Percentiles rank a stretch among this genome's conserved stretches.
These are phyloP conservation scores for Nibea albiflora DNA, from an alignment of 2,113 vertebrate species.

Conservation along the genomic window DNA sequence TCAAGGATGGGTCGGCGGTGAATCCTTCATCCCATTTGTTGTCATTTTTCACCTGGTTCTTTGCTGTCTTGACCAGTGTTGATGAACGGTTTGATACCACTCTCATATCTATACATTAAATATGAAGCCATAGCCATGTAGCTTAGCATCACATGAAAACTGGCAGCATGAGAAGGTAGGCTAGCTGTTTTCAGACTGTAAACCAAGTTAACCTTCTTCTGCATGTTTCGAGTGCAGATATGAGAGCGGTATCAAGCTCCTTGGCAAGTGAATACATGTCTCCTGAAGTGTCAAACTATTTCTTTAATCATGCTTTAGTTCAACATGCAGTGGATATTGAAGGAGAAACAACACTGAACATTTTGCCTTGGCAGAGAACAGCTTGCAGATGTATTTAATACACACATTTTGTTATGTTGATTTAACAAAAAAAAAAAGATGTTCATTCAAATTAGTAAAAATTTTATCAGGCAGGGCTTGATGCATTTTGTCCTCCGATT, in stretches of 20 bases:
- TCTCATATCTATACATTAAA: background rate
- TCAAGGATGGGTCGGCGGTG: background rate
- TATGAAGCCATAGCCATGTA: background rate
- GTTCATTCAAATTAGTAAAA: background rate
- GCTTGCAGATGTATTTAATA: background rate
- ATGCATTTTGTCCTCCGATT: background rate
- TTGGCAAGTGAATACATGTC: background rate
- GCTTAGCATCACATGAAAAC: background rate
- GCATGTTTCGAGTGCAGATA: background rate
- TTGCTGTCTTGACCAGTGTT: background rate
- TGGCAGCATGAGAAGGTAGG: background rate
- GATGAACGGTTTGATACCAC: background rate
- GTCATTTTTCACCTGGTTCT: too few species aligned
- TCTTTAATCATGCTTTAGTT: background rate
- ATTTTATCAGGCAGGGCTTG: background rate
- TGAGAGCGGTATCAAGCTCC: background rate
- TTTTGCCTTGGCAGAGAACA: background rate
- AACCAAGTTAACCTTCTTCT: background rate
- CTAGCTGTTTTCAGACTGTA: background rate
- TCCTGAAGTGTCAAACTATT: background rate
- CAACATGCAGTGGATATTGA: background rate
- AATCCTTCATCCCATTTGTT: background rate
- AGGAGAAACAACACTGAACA: background rate
- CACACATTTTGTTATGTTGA: background rate
- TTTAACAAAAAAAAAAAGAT: background rate